phyloP scores from a whole-genome alignment of 2,797 vertebrate genomes.

The Antrozous pallidus region DNA sequence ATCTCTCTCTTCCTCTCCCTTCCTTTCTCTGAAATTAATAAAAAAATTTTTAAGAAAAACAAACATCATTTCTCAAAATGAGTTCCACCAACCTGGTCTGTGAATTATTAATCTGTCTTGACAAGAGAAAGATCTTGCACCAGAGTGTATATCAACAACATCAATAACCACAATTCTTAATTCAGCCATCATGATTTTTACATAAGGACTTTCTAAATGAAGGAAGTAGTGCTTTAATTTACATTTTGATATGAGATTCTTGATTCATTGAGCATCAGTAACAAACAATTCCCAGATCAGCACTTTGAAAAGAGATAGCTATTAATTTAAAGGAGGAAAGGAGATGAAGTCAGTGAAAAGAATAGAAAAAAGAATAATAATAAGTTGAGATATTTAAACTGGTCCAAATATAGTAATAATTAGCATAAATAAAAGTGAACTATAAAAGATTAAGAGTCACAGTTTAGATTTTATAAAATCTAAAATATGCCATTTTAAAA shows the following conservation, averaged over 20 bases:
- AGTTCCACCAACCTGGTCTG: neutral
- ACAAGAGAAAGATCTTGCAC: neutral
- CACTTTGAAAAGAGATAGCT: neutral
- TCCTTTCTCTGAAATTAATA: too few species aligned
- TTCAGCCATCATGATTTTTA: neutral
- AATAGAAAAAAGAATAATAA: neutral
- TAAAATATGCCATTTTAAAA: slow-evolving; percentile 11
- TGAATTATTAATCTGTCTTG: neutral
- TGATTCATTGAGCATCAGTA: neutral
- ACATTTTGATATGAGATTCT: neutral
- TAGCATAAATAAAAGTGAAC: neutral
- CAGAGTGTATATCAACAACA: fast-evolving
- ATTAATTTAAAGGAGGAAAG: too few species aligned
- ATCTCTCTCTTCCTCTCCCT: too few species aligned
- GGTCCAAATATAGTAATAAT: neutral
- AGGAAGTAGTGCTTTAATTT: neutral
- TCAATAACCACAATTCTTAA: neutral
- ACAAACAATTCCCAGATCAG: neutral
- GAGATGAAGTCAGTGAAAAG: neutral
- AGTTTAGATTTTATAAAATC: neutral
- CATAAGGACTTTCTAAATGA: neutral
- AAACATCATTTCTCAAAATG: neutral
- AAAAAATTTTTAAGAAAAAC: too few species aligned
- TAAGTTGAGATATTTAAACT: neutral
- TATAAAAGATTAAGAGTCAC: neutral